Base-by-base conservation (phyloP, 2,797 vertebrate species). In the Phyllotis vaccarum region DNA sequence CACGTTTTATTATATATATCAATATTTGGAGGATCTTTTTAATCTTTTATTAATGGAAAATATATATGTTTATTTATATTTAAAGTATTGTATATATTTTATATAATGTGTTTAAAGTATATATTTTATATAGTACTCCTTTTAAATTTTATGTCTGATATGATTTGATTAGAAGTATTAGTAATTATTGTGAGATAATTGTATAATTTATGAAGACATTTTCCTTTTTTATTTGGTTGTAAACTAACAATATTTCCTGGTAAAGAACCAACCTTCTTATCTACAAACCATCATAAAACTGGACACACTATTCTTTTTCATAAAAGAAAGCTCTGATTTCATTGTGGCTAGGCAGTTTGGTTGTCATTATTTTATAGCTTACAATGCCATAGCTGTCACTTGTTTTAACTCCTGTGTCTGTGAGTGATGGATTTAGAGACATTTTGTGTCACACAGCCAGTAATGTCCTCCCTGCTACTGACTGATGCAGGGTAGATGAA, bases 381-480 rank as follows among this genome's bases (percentile, higher is more conserved):
- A 78, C 29, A 1, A 21, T 91, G n/a, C 12, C 62, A n/a, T 49
- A n/a, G 11, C 81, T 13, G 0, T 93, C 60, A 80, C 74, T 98
- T 74, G 24, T 97, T 98, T 96, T 98, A 97, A 98, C 98, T 98
- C 98, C 91, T 94, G 62, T 75, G 94, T 96, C 96, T 98, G 86
- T 88, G 88, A 64, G 60, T 94, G 68, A 94, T 96, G 95, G 96
- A 95, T 83, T 93, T 93, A 87, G 96, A 98, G 97, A 97, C 98
- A 96, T 95, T 95, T 91, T 97, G 91, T 98, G 98, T 98, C 98
- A 90, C 98, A 49, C 22, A 21, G 10, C 21, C 0, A n/a, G 62
- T 60, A 27, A 3, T 97, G 96, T 96, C 6, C 10, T 94, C 89
- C 98, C 98, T 98, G 98, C 98, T 95, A 60, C 95, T 11, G 91